Evolutionary conservation across 2,113 vertebrate species (phyloP), one percentile per base, ranked within the genome.

Genomic region (Lasiurus borealis): DNA sequence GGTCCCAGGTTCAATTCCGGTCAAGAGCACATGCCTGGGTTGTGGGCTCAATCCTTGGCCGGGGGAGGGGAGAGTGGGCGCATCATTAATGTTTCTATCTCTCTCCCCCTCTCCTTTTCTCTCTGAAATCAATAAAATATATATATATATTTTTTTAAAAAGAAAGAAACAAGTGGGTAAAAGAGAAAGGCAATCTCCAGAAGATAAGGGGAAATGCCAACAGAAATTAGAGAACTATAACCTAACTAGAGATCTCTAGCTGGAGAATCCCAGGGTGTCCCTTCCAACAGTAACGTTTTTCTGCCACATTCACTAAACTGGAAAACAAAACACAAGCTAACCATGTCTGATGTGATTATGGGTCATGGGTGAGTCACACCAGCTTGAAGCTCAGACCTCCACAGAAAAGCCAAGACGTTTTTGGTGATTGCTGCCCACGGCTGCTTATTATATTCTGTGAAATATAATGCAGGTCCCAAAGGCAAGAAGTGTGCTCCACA

Each of bases 271-370:
- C 44, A 71, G 15, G 23, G 31, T 57, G 87, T 5, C 71, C 52
- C 69, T 85, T 93, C 83, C 40, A 78, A 19, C 7, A 46, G 21
- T 66, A 50, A 83, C 48, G 88, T 68, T 92, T 57, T 85, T 62
- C 62, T 50, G n/a, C 77, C 2, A 0, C 31, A 69, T 69, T 82
- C 78, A 69, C 27, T 77, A 76, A 81, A 90, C 77, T 2, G 85
- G 62, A 88, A 90, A 94, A 92, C 13, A 64, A 94, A 93, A 83
- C 25, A 71, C 71, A 72, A 73, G 36, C 46, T 78, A 86, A 44
- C 87, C 80, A n/a, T 21, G 40, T 71, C 90, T 76, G 46, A 80
- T 75, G 59, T 10, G 80, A 93, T 84, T 46, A 40, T 1, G 6
- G 64, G 48, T 23, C 84, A 19, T 0, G 50, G 88, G 31, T 77